These are phyloP conservation scores for Zaprionus kolodkinae DNA, from an alignment of 1,140 invertebrate genomes.

Conservation along the genomic window DNA sequence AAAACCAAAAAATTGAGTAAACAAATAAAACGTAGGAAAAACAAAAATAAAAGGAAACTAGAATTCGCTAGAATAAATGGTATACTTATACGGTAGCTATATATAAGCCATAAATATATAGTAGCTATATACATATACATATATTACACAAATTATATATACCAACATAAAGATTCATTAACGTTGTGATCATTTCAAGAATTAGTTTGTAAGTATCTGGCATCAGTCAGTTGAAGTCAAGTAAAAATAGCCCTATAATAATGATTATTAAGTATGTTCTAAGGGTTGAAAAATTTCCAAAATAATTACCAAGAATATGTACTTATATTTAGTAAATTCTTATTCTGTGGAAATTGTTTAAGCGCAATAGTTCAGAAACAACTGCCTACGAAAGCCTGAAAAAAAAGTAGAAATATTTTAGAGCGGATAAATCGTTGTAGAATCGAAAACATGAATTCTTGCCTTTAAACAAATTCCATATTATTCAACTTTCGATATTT, in stretches of 20 bases:
- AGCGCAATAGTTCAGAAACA: constrained; percentile 14
- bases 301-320: constrained; percentile 12
- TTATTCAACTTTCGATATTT: background rate
- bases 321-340: constrained; percentile 4
- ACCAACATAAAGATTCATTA: constrained; percentile 64
- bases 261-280: constrained; percentile 23
- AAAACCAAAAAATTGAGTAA: constrained; percentile 2
- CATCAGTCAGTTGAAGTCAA: constrained; percentile 53
- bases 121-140: constrained; percentile 46
- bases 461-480: constrained; percentile 40
- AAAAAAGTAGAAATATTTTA: constrained; percentile 14
- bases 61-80: constrained; percentile 44
- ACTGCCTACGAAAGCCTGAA: constrained; percentile 30
- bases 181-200: constrained; percentile 83
- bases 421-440: constrained; percentile 6
- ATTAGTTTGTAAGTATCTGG: constrained; percentile 67
- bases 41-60: background rate
- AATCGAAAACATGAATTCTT: constrained; percentile 18
- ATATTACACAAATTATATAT: constrained; percentile 41
- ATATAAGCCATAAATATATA: constrained; percentile 50
- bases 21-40: background rate
- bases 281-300: constrained; percentile 13
- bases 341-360: constrained; percentile 39
- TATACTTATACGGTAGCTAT: constrained; percentile 52
- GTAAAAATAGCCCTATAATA: constrained; percentile 33